Conservation (phyloP, 2,888 invertebrate genomes). For the Trachelus troglodyta region DNA sequence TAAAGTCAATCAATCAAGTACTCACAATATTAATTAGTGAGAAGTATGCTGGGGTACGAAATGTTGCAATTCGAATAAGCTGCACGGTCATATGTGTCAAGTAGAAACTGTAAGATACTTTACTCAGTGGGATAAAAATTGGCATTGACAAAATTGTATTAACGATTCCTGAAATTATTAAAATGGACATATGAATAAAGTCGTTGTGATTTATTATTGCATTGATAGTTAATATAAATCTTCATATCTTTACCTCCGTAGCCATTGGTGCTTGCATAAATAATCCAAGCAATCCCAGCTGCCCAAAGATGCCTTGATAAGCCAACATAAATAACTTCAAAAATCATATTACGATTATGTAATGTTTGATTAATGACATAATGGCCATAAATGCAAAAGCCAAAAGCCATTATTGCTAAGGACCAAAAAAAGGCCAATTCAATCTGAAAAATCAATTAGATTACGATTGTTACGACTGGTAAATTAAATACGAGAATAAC, state of each 20-base stretch:
- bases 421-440: conserved; percentile 33
- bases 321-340: conserved; percentile 64
- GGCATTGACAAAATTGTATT: conserved; percentile 34
- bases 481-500: too few species aligned
- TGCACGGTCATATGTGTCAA: conserved; percentile 38
- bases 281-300: conserved; percentile 67
- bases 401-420: conserved; percentile 24
- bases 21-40: conserved; percentile 17
- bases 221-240: neutral
- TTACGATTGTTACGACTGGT: too few species aligned
- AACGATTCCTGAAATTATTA: conserved; percentile 32
- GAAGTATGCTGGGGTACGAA: conserved; percentile 27
- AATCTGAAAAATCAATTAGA: too few species aligned
- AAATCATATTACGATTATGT: conserved; percentile 55
- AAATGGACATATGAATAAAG: too few species aligned
- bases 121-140: conserved; percentile 39
- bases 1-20: conserved; percentile 3
- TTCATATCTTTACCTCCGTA: conserved; percentile 62
- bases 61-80: conserved; percentile 16
- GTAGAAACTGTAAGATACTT: conserved; percentile 43
- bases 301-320: conserved; percentile 67
- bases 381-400: conserved; percentile 33
- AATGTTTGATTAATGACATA: conserved; percentile 48
- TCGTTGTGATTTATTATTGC: too few species aligned
- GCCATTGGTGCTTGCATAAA: conserved; percentile 68